Base-by-base conservation (phyloP, 2,888 invertebrate genomes). In the Ennomos erosarius region DNA sequence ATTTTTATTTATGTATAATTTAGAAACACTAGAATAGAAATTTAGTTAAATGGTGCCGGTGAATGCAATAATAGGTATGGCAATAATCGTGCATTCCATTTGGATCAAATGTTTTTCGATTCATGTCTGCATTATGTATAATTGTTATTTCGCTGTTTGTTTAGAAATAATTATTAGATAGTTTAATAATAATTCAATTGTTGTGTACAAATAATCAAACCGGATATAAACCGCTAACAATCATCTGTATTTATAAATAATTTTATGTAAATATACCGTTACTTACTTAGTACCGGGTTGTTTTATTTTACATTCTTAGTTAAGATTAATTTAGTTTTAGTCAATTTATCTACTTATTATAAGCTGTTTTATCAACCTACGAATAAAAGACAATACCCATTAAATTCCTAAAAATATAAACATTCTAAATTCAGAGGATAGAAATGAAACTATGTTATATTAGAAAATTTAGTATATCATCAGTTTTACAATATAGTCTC, bases 391-490 rank as follows among this genome's bases (percentile, higher is more conserved):
- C n/a, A n/a, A n/a, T n/a, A n/a, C n/a, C n/a, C n/a, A n/a, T n/a
- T n/a, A n/a, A n/a, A n/a, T n/a, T n/a, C n/a, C n/a, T n/a, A n/a
- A n/a, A n/a, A n/a, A n/a, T n/a, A n/a, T n/a, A n/a, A n/a, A n/a
- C n/a, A 12, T 13, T 36, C 33, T 12, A 26, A 43, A n/a, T 33
- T 40, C 9, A 12, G 1, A 16, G 45, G 50, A 38, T 65, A 54
- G 26, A 78, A 86, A 85, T 84, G 79, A 87, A 87, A 85, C 79
- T 57, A 78, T 50, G 58, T 52, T 74, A 58, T 80, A 87, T 86
- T 89, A 88, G 81, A 90, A 90, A 89, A 88, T 88, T 87, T 90
- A 86, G 88, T 90, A 84, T 86, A 82, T 87, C 75, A 78, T 81
- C 79, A 84, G 82, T 84, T 87, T 87, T 82, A 87, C 84, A 88